Evolutionary conservation across 2,888 invertebrate species (phyloP), one percentile per base, ranked within the genome.

Genomic region (Philonicus albiceps): DNA sequence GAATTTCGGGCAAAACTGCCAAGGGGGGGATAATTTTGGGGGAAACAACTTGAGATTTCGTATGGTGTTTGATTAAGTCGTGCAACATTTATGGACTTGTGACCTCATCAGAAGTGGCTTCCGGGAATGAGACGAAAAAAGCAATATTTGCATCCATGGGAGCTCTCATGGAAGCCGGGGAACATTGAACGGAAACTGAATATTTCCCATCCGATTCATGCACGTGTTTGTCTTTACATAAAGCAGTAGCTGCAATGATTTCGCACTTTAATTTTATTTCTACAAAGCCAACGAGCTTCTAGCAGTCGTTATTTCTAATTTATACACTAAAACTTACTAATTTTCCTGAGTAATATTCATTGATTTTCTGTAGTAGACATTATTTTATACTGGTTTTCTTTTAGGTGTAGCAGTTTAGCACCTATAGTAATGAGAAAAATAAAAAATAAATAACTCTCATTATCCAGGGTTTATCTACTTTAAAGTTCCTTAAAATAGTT

Each of bases 21-120:
- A 27, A 13, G 13, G 64, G 64, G 27, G 13, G 64, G 31, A 31
- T 81, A 53, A 83, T 64, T 53, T 53, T 16, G 55, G 22, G 55
- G 64, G 19, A 83, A 83, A 19, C 34, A 34, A 19, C 81, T 64
- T 49, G 49, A 78, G 53, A 78, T 83, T 83, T 83, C 53, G 34
- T 34, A 83, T n/a, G 64, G 53, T 64, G 19, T 64, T 64, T 55
- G 81, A 83, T 64, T 31, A 83, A 83, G 81, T 37, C 81, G 55
- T 64, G 64, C 11, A 64, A 27, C 64, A 64, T 64, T 64, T 64
- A 64, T 64, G 27, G 11, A 22, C 19, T 2, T 64, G 27, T 11
- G 11, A 11, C 22, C 7, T 11, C 64, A 64, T 27, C 8, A 64
- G 64, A 64, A 27, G 64, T 3, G 64, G 8, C 7, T 64, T 64